Conservation (phyloP, 1,140 invertebrate species). For the Cotesia glomerata region DNA sequence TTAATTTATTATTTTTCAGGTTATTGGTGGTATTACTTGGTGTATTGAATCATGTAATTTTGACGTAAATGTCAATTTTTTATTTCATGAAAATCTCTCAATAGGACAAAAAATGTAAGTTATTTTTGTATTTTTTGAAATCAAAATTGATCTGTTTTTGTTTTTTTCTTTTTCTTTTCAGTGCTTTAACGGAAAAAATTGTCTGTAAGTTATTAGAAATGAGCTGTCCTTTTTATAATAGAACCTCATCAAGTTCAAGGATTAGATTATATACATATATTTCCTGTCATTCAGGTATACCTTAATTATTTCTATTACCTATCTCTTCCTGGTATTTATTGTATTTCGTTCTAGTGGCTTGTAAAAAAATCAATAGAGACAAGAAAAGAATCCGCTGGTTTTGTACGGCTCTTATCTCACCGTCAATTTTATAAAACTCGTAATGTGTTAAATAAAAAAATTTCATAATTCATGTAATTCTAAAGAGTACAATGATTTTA, state of each 20-base stretch:
- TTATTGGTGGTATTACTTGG: conserved; percentile 96
- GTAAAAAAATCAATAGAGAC: conserved; percentile 92
- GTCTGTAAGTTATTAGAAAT: conserved; percentile 88
- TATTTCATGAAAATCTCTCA: conserved; percentile 95
- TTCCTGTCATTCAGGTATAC: conserved; percentile 86
- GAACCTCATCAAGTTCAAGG: conserved; percentile 99
- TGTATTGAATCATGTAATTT: conserved; percentile 95
- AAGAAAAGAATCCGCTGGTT: conserved; percentile 74
- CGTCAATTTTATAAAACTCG: conserved; percentile 85
- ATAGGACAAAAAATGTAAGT: conserved; percentile 98
- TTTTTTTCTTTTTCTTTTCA: conserved; percentile 58
- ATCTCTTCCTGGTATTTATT: neutral
- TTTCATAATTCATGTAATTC: neutral
- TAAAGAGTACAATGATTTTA: neutral
- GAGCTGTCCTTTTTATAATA: conserved; percentile 90
- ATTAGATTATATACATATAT: conserved; percentile 94
- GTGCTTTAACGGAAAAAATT: conserved; percentile 94
- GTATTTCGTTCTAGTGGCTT: conserved; percentile 74
- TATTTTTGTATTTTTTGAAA: neutral
- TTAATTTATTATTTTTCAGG: conserved; percentile 58
- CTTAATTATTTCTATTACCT: neutral
- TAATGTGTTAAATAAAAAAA: conserved; percentile 51
- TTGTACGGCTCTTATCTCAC: conserved; percentile 79
- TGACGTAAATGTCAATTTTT: conserved; percentile 91
- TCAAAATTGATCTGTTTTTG: neutral